These are phyloP conservation scores for Cepphus grylle DNA, from an alignment of 2,113 vertebrate genomes.

Conservation along the genomic window DNA sequence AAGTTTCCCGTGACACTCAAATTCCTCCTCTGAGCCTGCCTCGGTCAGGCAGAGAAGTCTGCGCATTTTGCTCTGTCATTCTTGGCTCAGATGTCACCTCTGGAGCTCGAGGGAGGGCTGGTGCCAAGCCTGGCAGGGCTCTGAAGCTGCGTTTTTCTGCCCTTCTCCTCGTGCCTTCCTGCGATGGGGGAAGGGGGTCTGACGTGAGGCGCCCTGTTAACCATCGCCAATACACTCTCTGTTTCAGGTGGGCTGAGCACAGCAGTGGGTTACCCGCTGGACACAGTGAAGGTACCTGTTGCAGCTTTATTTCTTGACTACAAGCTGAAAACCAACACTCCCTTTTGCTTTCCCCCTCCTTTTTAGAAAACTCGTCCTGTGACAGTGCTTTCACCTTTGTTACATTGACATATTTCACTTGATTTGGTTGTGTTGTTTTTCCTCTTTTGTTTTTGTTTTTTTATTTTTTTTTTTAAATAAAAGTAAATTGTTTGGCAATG, in stretches of 20 bases:
- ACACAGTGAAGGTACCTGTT: slow-evolving; percentile 83
- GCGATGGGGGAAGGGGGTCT: rapidly evolving
- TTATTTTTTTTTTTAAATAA: not conserved
- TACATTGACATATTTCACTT: not conserved
- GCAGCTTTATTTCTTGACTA: not conserved
- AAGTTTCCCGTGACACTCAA: rapidly evolving
- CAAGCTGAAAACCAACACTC: not conserved
- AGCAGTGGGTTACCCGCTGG: slow-evolving; percentile 84
- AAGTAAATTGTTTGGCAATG: not conserved
- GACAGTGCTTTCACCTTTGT: not conserved
- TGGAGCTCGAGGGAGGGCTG: not conserved
- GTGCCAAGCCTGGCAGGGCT: not conserved
- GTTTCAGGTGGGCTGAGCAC: slow-evolving; percentile 82
- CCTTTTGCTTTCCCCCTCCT: not conserved
- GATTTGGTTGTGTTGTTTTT: not conserved
- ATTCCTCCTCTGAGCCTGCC: not conserved
- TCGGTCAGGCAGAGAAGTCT: not conserved
- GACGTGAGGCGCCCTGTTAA: not conserved
- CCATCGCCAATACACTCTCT: not conserved
- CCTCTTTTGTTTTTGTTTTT: not conserved
- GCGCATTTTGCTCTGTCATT: not conserved
- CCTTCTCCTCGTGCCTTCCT: not conserved
- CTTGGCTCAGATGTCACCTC: not conserved
- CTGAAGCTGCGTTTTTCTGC: not conserved
- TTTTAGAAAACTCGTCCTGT: not conserved